A percentile compares a stretch with the other conserved stretches of the same genome.
These are phyloP conservation scores for Drosophila bunnanda DNA, from an alignment of 2,888 invertebrate genomes.

Conservation along the genomic window DNA sequence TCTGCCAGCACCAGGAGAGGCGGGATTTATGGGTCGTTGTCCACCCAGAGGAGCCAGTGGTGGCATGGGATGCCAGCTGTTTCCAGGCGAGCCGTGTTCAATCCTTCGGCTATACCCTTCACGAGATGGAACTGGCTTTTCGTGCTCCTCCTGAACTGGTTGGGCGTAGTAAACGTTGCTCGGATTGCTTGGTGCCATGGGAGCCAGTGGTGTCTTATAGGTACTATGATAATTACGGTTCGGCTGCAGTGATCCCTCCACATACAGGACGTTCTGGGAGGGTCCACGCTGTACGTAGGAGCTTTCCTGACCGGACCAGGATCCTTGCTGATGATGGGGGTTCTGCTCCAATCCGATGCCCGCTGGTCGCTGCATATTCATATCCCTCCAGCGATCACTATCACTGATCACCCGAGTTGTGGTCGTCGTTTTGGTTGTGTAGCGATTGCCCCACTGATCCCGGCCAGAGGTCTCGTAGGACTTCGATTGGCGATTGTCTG, in stretches of 20 bases:
- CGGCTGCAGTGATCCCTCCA: constrained; percentile 79
- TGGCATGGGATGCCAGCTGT: constrained; percentile 50
- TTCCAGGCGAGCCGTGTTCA: constrained; percentile 24
- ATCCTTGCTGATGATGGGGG: constrained; percentile 4
- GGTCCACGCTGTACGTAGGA: constrained; percentile 62
- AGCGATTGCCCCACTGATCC: constrained; percentile 39
- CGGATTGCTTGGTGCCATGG: constrained; percentile 63
- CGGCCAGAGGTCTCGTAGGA: constrained; percentile 24
- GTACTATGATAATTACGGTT: constrained; percentile 79
- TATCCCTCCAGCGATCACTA: constrained; percentile 79
- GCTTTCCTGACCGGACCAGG: constrained; percentile 68
- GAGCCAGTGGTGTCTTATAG: constrained; percentile 75
- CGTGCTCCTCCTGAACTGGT: constrained; percentile 72
- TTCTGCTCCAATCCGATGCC: constrained; percentile 55
- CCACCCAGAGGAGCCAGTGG: constrained; percentile 36
- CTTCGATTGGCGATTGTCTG: constrained; percentile 64
- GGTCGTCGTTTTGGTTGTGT: constrained; percentile 42
- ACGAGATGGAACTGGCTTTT: constrained; percentile 37
- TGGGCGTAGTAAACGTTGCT: constrained; percentile 77
- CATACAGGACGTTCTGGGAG: constrained; percentile 69
- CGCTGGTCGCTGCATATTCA: constrained; percentile 81
- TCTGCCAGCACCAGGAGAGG: constrained; percentile 16
- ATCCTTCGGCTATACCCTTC: constrained; percentile 66
- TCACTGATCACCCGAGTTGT: constrained; percentile 14
- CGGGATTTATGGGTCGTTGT: constrained; percentile 41